Conservation (phyloP, 2,888 invertebrate genomes). For the Drosophila conformis region DNA sequence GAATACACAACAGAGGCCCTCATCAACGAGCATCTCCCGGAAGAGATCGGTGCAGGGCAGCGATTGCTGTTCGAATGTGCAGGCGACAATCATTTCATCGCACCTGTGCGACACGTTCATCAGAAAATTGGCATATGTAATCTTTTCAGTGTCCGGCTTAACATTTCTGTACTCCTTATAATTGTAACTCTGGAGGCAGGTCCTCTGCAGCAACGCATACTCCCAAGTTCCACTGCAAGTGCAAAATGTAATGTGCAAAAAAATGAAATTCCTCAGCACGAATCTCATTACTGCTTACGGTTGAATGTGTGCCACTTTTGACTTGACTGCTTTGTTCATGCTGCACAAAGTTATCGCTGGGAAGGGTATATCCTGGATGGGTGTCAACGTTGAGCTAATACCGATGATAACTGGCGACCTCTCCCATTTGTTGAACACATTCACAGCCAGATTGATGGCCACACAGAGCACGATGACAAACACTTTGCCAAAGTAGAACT, state of each 20-base stretch:
- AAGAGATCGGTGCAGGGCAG: constrained; percentile 89
- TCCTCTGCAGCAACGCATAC: constrained; percentile 82
- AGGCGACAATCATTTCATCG: constrained; percentile 89
- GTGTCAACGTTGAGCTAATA: constrained; percentile 89
- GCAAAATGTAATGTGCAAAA: background rate
- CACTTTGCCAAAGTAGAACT: constrained; percentile 89
- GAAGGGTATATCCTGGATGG: constrained; percentile 90
- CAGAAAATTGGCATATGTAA: constrained; percentile 74
- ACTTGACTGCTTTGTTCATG: constrained; percentile 91
- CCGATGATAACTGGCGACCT: constrained; percentile 91
- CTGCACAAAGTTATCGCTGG: constrained; percentile 94
- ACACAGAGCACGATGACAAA: constrained; percentile 88
- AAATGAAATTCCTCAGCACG: background rate
- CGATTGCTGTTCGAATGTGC: constrained; percentile 88
- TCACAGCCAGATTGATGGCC: constrained; percentile 85
- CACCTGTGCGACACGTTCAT: constrained; percentile 88
- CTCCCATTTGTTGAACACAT: constrained; percentile 90
- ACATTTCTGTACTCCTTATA: constrained; percentile 52
- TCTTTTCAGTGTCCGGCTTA: constrained; percentile 35
- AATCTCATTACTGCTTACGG: constrained; percentile 47
- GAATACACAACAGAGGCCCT: constrained; percentile 93
- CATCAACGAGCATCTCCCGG: constrained; percentile 91
- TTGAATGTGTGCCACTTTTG: constrained; percentile 67
- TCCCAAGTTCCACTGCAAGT: constrained; percentile 86
- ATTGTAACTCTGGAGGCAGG: constrained; percentile 65